Conservation (phyloP, 2,888 invertebrate genomes). For the Conus canariensis region DNA sequence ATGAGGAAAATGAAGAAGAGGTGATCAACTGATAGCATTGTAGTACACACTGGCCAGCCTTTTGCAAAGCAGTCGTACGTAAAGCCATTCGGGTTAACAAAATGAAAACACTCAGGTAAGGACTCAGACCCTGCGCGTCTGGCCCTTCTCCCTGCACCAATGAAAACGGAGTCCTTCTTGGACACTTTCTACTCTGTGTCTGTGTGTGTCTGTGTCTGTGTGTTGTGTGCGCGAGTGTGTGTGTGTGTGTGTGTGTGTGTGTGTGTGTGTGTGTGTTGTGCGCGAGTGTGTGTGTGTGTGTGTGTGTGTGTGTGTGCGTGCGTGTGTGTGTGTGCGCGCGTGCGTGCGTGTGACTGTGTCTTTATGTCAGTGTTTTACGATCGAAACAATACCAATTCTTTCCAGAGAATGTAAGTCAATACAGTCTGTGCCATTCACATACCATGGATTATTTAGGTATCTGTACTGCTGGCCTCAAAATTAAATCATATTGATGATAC, state of each 20-base stretch:
- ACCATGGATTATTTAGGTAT: too few relatives aligned
- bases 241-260: too few relatives aligned
- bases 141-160: too few relatives aligned
- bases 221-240: background rate
- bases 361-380: background rate
- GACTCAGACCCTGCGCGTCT: background rate
- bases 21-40: too few relatives aligned
- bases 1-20: too few relatives aligned
- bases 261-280: background rate
- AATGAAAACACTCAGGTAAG: background rate
- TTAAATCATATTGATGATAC: too few relatives aligned
- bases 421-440: too few relatives aligned
- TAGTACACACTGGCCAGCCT: too few relatives aligned
- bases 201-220: background rate
- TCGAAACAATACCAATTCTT: background rate
- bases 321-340: conserved; percentile 11
- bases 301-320: background rate
- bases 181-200: too few relatives aligned
- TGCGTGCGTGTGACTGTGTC: conserved; percentile 12
- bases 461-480: too few relatives aligned
- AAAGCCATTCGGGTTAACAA: background rate
- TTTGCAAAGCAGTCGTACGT: too few relatives aligned
- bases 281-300: background rate
- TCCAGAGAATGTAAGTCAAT: background rate
- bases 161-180: too few relatives aligned